Evolutionary conservation across 2,888 invertebrate species (phyloP), one percentile per base, ranked within the genome.

Genomic region (Digitonthophagus gazella): DNA sequence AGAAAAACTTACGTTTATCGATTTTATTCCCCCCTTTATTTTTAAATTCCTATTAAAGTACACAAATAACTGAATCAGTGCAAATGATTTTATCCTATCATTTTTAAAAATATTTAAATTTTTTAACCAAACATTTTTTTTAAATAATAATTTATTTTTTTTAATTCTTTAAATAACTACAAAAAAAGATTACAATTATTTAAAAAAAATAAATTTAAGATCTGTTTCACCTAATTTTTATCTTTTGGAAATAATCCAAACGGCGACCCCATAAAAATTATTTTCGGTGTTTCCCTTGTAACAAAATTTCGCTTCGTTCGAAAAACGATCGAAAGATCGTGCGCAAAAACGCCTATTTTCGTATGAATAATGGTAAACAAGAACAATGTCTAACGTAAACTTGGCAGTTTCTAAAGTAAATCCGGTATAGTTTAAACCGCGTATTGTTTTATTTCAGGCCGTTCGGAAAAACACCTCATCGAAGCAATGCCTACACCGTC

Each of bases 401-500:
- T 44, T 44, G 28, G 28, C 28, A 44, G 8, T 44, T 44, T 44
- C n/a, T 44, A 11, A 44, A 44, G 28, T 44, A 44, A 44, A 44
- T 44, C 28, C 8, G 11, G 8, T 44, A 44, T 6, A 44, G 28
- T 44, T 8, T 44, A 44, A 44, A 44, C 8, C 28, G 28, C 11
- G 28, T 44, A 44, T 44, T 44, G 28, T 44, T 44, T 44, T 44
- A 44, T 5, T 44, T 44, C 28, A 44, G 28, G 28, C 8, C 28
- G 28, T 44, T 44, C n/a, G n/a, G 28, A 44, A 44, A 44, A 44
- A 44, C 28, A 44, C 6, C 28, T 44, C 6, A 44, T 8, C 28
- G 28, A 44, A 44, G 28, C 3, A 61, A 71, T 71, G 71, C 67
- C 71, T 15, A 57, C 73, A 56, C 69, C 72, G 19, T 71, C 72